phyloP scores from a whole-genome alignment of 2,113 vertebrate species.

The Argyrosomus japonicus region DNA sequence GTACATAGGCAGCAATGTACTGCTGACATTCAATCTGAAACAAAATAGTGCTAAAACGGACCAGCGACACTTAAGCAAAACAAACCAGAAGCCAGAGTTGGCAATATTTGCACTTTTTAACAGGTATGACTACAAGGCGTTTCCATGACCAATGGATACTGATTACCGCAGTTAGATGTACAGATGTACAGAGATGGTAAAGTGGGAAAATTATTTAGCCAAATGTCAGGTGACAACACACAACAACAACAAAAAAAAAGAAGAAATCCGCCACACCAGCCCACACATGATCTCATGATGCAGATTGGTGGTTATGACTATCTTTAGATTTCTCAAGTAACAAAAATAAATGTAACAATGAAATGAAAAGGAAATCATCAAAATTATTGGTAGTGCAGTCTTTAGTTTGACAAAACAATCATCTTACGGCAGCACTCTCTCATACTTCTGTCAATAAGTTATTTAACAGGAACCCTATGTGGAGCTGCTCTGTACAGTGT shows the following conservation, averaged over 20 bases:
- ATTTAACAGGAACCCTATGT: constrained; percentile 29
- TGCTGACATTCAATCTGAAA: constrained; percentile 72
- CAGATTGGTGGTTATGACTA: constrained; percentile 20
- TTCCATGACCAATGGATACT: constrained; percentile 28
- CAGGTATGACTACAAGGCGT: constrained; percentile 34
- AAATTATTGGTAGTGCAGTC: constrained; percentile 38
- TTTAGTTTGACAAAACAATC: constrained; percentile 38
- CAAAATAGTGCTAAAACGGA: constrained; percentile 75
- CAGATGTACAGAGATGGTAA: constrained; percentile 10
- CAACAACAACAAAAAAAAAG: neutral
- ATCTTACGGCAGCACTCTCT: constrained; percentile 14
- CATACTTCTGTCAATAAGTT: constrained; percentile 56
- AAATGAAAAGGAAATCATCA: constrained; percentile 10
- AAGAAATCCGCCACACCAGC: constrained; percentile 13
- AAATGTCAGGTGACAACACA: constrained; percentile 15
- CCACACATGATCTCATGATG: constrained; percentile 12
- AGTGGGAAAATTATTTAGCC: constrained; percentile 12
- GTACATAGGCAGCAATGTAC: constrained; percentile 80
- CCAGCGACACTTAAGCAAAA: constrained; percentile 56
- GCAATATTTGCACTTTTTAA: constrained; percentile 47
- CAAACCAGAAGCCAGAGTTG: constrained; percentile 52
- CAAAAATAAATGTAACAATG: constrained; percentile 17
- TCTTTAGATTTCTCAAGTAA: constrained; percentile 51
- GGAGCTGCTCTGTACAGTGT: constrained; percentile 21
- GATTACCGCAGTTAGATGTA: constrained; percentile 41